Evolutionary conservation across 2,888 invertebrate species (phyloP).

Genomic region (Microctonus aethiopoides): DNA sequence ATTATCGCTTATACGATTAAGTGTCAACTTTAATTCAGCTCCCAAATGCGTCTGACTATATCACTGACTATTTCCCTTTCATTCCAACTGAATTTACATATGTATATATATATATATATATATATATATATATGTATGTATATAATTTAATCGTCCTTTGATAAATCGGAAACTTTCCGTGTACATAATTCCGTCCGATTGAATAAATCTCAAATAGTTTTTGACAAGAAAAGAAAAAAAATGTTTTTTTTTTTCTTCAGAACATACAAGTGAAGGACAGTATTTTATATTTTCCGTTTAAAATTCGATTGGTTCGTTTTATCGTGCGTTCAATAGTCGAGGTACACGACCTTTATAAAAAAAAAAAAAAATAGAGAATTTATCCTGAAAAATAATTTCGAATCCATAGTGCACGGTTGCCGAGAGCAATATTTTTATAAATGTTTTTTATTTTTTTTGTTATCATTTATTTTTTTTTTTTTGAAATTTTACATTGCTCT

Average conservation of each 20-base stretch:
- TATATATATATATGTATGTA: too few relatives aligned
- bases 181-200: neutral
- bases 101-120: too few relatives aligned
- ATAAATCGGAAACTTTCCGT: too few relatives aligned
- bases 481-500: neutral
- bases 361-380: neutral
- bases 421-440: neutral
- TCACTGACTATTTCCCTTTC: neutral
- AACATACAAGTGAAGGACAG: neutral
- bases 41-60: neutral
- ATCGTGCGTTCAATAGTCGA: neutral
- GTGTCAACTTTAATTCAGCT: neutral
- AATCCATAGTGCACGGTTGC: neutral
- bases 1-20: conserved; percentile 29
- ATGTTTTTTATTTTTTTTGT: neutral
- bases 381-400: neutral
- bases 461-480: neutral
- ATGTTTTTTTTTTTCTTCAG: too few relatives aligned
- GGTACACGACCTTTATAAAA: neutral
- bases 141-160: too few relatives aligned
- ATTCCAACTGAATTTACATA: neutral
- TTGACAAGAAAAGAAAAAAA: neutral
- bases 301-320: too few relatives aligned
- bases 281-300: too few relatives aligned
- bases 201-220: too few relatives aligned